phyloP scores from a whole-genome alignment of 2,888 invertebrate genomes.

The Dichetophora obliterata region DNA sequence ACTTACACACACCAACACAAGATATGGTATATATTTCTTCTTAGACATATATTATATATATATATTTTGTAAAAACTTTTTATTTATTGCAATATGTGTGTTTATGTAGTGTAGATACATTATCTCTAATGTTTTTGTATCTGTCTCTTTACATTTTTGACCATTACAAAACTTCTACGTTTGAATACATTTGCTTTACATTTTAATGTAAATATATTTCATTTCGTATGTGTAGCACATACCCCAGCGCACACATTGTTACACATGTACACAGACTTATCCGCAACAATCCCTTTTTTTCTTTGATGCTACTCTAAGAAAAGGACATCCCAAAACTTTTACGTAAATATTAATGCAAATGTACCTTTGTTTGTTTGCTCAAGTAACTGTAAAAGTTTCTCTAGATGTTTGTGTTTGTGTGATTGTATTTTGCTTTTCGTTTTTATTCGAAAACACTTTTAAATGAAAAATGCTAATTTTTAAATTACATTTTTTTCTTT shows the following conservation, averaged over 20 bases:
- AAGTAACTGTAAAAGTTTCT: no score
- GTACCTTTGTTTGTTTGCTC: no score
- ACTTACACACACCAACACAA: no score
- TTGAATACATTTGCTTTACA: background rate
- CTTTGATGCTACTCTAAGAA: background rate
- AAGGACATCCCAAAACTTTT: no score
- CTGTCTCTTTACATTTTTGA: conserved; percentile 17
- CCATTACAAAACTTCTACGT: background rate
- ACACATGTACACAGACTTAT: background rate
- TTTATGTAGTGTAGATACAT: conserved; percentile 11
- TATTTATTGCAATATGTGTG: background rate
- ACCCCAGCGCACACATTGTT: background rate
- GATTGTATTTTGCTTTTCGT: no score
- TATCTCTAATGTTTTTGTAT: background rate
- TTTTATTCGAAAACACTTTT: no score
- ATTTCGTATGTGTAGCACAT: background rate
- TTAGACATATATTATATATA: background rate
- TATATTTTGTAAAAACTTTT: background rate
- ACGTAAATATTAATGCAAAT: no score
- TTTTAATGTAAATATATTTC: conserved; percentile 8
- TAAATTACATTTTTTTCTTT: no score
- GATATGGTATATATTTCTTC: background rate
- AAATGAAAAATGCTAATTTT: no score
- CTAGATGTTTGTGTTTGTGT: no score
- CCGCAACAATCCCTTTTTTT: background rate